Evolutionary conservation across 2,888 invertebrate genomes (phyloP).

Genomic region (Cryptus viduatorius): DNA sequence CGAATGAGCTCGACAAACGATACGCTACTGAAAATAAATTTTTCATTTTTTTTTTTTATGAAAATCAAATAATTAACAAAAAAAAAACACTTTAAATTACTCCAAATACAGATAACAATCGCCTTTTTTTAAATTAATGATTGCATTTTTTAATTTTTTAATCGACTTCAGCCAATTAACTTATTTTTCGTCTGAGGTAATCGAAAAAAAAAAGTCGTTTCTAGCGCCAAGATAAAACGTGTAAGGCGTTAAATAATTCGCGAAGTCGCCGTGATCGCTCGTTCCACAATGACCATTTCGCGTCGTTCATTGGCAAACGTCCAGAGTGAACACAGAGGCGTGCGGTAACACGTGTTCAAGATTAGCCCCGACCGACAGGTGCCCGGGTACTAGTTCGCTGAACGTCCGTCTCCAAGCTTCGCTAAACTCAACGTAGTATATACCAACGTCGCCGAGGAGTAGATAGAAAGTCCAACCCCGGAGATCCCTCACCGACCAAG

Average conservation of each 20-base stretch:
- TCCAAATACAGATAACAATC: too few species aligned
- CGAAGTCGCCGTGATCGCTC: conserved; percentile 39
- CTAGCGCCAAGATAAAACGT: conserved; percentile 36
- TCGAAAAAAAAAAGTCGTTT: conserved; percentile 1
- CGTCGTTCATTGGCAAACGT: conserved; percentile 52
- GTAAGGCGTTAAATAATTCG: conserved; percentile 60
- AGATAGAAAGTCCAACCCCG: conserved; percentile 27
- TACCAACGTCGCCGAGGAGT: conserved; percentile 14
- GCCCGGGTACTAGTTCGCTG: conserved; percentile 73
- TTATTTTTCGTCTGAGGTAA: conserved; percentile 21
- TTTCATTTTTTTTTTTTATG: neutral
- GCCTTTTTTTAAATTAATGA: neutral
- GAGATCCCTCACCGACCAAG: conserved; percentile 46
- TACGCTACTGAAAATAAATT: neutral
- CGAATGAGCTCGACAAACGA: conserved; percentile 9
- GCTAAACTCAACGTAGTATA: conserved; percentile 24
- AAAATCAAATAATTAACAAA: neutral
- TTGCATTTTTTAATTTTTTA: neutral
- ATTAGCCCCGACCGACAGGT: conserved; percentile 83
- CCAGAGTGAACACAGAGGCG: conserved; percentile 76
- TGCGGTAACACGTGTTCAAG: conserved; percentile 83
- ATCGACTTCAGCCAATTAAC: neutral
- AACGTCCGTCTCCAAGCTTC: conserved; percentile 36
- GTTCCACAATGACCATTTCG: conserved; percentile 53
- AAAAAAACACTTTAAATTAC: too few species aligned